Evolutionary conservation across 2,113 vertebrate species (phyloP), one percentile per base, ranked within the genome.

Genomic region (Leuciscus idus): DNA sequence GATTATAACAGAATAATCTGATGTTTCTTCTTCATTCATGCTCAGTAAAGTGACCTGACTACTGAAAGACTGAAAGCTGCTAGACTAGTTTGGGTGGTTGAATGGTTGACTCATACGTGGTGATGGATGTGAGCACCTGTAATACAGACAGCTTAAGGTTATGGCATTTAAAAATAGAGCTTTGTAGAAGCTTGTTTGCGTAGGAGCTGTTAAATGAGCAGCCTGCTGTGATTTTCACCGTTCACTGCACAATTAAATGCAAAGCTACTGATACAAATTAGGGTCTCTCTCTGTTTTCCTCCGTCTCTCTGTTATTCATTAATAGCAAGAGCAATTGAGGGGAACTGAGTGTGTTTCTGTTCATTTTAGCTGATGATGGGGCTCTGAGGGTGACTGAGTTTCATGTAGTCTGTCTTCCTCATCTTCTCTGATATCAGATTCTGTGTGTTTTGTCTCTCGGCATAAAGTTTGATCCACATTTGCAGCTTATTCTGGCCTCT

Each of bases 151-250:
- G n/a, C 8, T 46, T 59, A 64, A 62, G 23, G 33, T n/a, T 81
- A 62, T 64, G 57, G 13, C 78, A 19, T 81, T 46, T 46, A 15
- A 61, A 61, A 43, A 46, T 15, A n/a, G 36, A 62, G 36, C 55
- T 62, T 80, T 80, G 28, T 52, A 17, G 36, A 23, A 28, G 23
- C 59, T 64, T 81, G 39, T 81, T 64, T 64, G 78, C 59, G n/a
- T 64, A 81, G 57, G 59, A 64, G 74, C 26, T 2, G 39, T 64
- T 64, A 81, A 64, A 62, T 81, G 39, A 81, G 17, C 36, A n/a
- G 36, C 64, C 57, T 10, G 13, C 23, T 64, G 59, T 48, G 79
- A 46, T 81, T 46, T 81, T 30, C 19, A 64, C 6, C 0, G 2
- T 26, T 46, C 23, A 46, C 39, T 66, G 39, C 39, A 15, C 59